Percentiles rank a stretch among this genome's conserved stretches.
These are phyloP conservation scores for Ischnura elegans DNA, from an alignment of 2,888 invertebrate genomes.

Conservation along the genomic window DNA sequence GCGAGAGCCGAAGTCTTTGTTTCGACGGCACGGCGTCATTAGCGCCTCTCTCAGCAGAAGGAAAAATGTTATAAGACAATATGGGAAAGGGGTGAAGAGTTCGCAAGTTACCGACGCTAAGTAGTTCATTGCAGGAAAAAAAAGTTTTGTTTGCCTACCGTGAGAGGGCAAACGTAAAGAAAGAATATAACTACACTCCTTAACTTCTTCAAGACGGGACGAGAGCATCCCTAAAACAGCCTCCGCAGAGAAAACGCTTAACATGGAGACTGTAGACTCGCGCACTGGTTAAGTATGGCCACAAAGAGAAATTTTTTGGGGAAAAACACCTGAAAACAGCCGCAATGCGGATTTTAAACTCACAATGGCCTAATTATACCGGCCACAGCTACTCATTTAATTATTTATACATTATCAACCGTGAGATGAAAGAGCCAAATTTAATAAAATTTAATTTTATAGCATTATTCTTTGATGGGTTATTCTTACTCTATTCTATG, in stretches of 20 bases:
- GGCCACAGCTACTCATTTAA: too few species aligned
- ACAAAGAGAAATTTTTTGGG: background rate
- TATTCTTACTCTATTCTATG: too few species aligned
- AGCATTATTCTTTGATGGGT: too few species aligned
- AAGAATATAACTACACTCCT: background rate
- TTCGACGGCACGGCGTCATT: background rate
- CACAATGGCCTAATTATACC: too few species aligned
- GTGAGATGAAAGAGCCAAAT: too few species aligned
- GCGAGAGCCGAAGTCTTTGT: background rate
- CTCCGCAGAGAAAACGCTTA: background rate
- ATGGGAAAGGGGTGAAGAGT: background rate
- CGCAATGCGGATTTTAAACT: background rate
- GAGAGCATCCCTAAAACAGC: background rate
- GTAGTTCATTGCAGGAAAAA: too few species aligned
- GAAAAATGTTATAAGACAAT: background rate
- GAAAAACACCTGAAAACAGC: background rate
- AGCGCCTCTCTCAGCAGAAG: background rate
- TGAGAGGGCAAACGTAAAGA: background rate
- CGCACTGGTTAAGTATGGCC: background rate
- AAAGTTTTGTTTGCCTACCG: too few species aligned
- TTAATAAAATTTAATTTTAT: too few species aligned
- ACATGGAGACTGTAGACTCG: background rate
- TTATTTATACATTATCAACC: too few species aligned
- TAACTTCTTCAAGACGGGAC: background rate
- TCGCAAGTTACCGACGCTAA: background rate